A percentile compares a stretch with the other conserved stretches of the same genome.
Conservation (phyloP, 2,797 vertebrate genomes). For the Syncerus caffer region DNA sequence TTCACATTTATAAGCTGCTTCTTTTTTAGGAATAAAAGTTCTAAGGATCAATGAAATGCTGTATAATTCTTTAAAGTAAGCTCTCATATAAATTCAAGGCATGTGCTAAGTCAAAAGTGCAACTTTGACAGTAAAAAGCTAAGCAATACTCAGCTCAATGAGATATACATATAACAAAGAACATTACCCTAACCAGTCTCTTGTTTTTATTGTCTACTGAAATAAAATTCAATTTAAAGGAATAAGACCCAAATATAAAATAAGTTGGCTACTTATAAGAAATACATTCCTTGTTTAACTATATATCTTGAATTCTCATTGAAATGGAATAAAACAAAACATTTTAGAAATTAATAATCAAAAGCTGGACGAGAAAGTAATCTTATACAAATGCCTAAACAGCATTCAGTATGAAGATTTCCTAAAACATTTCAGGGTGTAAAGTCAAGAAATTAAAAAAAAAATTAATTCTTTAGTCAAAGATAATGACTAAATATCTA, state of each 20-base stretch:
- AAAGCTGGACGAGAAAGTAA: not conserved
- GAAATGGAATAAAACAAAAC: constrained; percentile 32
- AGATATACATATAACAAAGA: not conserved
- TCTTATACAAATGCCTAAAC: not conserved
- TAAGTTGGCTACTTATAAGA: not conserved
- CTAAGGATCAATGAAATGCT: constrained; percentile 44
- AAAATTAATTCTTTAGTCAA: not conserved
- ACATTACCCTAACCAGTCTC: not conserved
- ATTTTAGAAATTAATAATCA: constrained; percentile 14
- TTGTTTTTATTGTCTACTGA: not conserved
- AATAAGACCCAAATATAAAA: not conserved
- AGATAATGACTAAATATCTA: not conserved
- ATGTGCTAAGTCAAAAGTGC: constrained; percentile 16
- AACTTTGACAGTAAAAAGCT: constrained; percentile 1
- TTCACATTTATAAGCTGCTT: constrained; percentile 65
- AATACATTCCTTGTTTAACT: not conserved
- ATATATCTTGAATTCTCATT: not conserved
- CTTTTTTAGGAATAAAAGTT: constrained; percentile 32
- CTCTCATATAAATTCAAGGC: not conserved
- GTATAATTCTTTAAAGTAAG: constrained; percentile 39
- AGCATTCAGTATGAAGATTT: not conserved
- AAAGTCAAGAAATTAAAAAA: not conserved
- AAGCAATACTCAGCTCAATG: constrained; percentile 16
- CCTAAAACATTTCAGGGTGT: not conserved
- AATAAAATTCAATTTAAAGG: constrained; percentile 36